Evolutionary conservation across 2,888 invertebrate genomes (phyloP), one percentile per base, ranked within the genome.

Genomic region (Morpho helenor): DNA sequence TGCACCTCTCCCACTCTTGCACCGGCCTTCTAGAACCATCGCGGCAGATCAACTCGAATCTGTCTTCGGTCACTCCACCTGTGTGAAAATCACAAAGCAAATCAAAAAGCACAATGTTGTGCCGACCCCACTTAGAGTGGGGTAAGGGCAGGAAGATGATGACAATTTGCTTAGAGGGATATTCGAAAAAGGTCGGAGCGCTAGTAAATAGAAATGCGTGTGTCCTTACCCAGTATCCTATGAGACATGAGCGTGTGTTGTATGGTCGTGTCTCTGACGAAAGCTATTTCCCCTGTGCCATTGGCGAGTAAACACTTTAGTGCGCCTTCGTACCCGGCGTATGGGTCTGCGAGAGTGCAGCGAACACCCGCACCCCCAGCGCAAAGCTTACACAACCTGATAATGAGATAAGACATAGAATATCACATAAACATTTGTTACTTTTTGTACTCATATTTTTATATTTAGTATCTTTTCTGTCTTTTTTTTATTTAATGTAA

Each of bases 271-370:
- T 98, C 97, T 50, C 96, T 93, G 0, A 99, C 91, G 77, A 99
- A 99, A 0, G 98, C 98, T 16, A 99, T 93, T 52, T 99, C 97
- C 2, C 98, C 98, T 0, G 79, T 72, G 9, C 91, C 92, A 49
- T 84, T 82, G 68, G 96, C 95, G 1, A 96, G 86, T 3, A 99
- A 91, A 80, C 99, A 99, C 48, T 93, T 92, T 62, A 98, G 94
- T 0, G 99, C 98, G 0, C 99, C 99, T 79, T 96, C 95, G 77
- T 96, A 98, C 0, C 98, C 98, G 39, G 96, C 96, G 79, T 95
- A 98, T 0, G 97, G 97, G 89, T 99, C 98, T 0, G 94, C 92
- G 46, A 94, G 92, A 0, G 96, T 95, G 73, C 98, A 98, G 56
- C 95, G 93, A 0, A 94, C 93, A 0, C 96, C 96, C 2, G 95